These are phyloP conservation scores for Drosophila nikananu DNA, from an alignment of 1,140 invertebrate species.

Conservation along the genomic window DNA sequence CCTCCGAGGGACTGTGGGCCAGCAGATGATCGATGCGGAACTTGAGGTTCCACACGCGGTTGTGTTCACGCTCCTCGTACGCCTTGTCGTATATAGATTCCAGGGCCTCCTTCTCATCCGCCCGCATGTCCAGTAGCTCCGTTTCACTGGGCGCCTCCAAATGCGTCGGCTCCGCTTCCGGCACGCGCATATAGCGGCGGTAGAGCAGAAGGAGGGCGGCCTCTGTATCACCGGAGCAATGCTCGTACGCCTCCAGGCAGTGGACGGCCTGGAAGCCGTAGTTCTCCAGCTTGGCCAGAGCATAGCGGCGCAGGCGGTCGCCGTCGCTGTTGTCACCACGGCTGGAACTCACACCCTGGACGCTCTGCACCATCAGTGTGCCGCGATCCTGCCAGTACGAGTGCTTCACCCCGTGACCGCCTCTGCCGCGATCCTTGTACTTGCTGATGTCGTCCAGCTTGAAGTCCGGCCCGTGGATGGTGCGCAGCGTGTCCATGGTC, in stretches of 20 bases:
- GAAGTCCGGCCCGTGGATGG: slow-evolving; percentile 89
- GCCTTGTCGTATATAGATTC: slow-evolving; percentile 90
- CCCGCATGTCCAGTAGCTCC: slow-evolving; percentile 88
- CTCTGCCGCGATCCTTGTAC: slow-evolving; percentile 89
- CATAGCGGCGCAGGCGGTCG: slow-evolving; percentile 89
- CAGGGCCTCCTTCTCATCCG: slow-evolving; percentile 90
- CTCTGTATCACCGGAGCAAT: slow-evolving; percentile 88
- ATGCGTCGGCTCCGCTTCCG: slow-evolving; percentile 49
- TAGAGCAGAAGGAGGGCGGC: slow-evolving; percentile 89
- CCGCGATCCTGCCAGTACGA: slow-evolving; percentile 91
- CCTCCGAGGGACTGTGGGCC: slow-evolving; percentile 86
- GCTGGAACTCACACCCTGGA: slow-evolving; percentile 88
- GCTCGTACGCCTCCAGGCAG: slow-evolving; percentile 89
- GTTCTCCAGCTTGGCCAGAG: slow-evolving; percentile 89
- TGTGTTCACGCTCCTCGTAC: slow-evolving; percentile 89
- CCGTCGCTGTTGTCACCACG: slow-evolving; percentile 41
- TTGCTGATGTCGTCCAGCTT: slow-evolving; percentile 86
- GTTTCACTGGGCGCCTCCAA: slow-evolving; percentile 65
- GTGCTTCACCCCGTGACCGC: slow-evolving; percentile 88
- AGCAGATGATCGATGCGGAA: slow-evolving; percentile 89
- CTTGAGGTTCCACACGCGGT: slow-evolving; percentile 89
- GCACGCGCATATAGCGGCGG: slow-evolving; percentile 87
- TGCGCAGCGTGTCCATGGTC: slow-evolving; percentile 89
- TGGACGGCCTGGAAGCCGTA: slow-evolving; percentile 91
- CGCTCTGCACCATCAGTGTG: slow-evolving; percentile 90